Conservation (phyloP, 2,113 vertebrate species). For the Pachyramphus minor region DNA sequence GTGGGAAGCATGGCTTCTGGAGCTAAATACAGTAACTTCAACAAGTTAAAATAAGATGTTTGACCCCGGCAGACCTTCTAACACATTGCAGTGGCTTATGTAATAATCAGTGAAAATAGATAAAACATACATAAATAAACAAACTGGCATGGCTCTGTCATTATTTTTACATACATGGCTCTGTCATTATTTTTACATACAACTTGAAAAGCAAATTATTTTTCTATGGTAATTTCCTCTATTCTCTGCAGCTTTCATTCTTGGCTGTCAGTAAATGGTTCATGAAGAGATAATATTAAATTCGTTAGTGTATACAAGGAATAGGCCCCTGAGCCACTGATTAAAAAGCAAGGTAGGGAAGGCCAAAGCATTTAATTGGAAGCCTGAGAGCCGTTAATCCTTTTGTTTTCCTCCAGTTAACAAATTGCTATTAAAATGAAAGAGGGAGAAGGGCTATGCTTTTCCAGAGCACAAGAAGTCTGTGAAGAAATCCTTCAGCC, state of each 20-base stretch:
- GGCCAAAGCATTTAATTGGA: slow-evolving; percentile 43
- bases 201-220: slow-evolving; percentile 7
- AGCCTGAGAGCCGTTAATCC: neutral
- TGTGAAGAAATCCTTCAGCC: neutral
- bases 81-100: neutral
- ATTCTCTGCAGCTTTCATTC: neutral
- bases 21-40: neutral
- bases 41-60: neutral
- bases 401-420: slow-evolving; percentile 21
- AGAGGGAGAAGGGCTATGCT: neutral
- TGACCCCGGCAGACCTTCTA: neutral
- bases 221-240: slow-evolving; percentile 20
- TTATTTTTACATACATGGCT: neutral
- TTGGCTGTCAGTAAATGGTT: slow-evolving; percentile 40
- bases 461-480: neutral
- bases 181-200: neutral
- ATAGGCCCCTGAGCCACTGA: slow-evolving; percentile 12
- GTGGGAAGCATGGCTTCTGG: neutral
- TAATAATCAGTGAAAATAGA: neutral
- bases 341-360: slow-evolving; percentile 57
- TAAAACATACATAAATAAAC: neutral
- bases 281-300: slow-evolving; percentile 69
- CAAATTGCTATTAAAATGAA: slow-evolving; percentile 33
- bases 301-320: slow-evolving; percentile 1
- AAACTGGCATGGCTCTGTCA: neutral